Evolutionary conservation across 2,888 invertebrate species (phyloP).

Genomic region (Mythimna impura): DNA sequence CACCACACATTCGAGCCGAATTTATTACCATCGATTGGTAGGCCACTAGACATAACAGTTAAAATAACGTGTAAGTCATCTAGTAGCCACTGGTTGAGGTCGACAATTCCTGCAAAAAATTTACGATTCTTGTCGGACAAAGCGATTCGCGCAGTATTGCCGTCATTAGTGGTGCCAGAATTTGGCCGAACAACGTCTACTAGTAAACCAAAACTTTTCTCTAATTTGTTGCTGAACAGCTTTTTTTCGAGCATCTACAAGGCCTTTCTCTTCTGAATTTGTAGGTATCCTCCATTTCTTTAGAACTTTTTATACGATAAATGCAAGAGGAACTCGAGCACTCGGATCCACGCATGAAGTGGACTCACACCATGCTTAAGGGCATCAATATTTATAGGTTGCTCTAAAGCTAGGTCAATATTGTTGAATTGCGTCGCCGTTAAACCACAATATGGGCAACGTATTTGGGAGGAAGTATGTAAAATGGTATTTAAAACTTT

Average conservation of each 20-base stretch:
- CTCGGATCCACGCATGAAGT: conserved; percentile 1
- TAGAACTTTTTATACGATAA: background rate
- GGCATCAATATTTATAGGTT: background rate
- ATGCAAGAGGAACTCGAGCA: conserved; percentile 1
- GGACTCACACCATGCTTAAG: background rate
- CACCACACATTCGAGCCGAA: background rate
- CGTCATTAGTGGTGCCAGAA: background rate
- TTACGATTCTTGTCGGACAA: background rate
- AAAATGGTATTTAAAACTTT: background rate
- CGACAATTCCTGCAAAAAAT: background rate
- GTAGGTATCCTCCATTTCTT: background rate
- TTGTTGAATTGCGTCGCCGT: background rate
- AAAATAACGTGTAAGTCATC: background rate
- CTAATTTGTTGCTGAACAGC: conserved; percentile 1
- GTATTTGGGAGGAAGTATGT: background rate
- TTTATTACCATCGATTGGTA: too few relatives aligned
- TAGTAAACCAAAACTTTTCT: background rate
- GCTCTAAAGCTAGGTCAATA: background rate
- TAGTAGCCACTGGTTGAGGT: background rate
- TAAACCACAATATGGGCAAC: background rate
- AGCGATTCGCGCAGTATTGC: background rate
- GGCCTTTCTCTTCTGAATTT: background rate
- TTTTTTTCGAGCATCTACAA: conserved; percentile 1
- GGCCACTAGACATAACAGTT: too few relatives aligned
- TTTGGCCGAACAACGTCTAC: background rate